These are phyloP conservation scores for Lepidochitona cinerea DNA, from an alignment of 2,888 invertebrate species.

Conservation along the genomic window DNA sequence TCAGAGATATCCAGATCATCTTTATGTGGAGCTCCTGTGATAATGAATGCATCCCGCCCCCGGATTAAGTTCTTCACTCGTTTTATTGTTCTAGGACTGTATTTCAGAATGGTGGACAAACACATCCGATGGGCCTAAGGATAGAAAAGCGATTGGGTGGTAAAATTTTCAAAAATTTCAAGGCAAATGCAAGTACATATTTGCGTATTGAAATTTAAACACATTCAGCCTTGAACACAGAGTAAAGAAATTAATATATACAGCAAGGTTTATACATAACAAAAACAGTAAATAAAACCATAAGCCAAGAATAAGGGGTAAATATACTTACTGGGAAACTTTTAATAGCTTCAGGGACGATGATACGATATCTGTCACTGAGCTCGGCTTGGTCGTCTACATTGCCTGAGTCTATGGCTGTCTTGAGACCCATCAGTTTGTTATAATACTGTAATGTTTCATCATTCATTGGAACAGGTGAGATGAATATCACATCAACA, in stretches of 20 bases:
- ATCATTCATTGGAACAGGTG: conserved; percentile 68
- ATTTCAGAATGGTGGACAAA: conserved; percentile 67
- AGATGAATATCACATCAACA: conserved; percentile 70
- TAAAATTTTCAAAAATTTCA: too few species aligned
- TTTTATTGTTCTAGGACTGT: conserved; percentile 66
- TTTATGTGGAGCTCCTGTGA: conserved; percentile 65
- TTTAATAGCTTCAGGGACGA: conserved; percentile 69
- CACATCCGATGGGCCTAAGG: conserved; percentile 70
- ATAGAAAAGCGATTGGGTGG: too few species aligned
- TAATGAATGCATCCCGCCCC: conserved; percentile 68
- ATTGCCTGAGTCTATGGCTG: conserved; percentile 64
- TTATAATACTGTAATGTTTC: conserved; percentile 70
- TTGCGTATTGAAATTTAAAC: too few species aligned
- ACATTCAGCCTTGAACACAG: too few species aligned
- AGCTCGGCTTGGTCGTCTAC: conserved; percentile 65
- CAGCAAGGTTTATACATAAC: not conserved
- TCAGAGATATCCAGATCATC: conserved; percentile 69
- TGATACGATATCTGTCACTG: conserved; percentile 65
- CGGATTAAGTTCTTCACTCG: conserved; percentile 66
- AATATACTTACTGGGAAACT: conserved; percentile 67
- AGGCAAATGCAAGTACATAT: too few species aligned
- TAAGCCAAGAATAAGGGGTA: not conserved
- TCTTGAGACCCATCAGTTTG: conserved; percentile 66
- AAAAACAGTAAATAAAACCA: not conserved
- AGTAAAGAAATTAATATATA: too few species aligned